Percentiles rank a stretch among this genome's conserved stretches.
Conservation (phyloP, 37 sponge, comb jelly and placozoan species). For the Aphrocallistes beatrix region DNA sequence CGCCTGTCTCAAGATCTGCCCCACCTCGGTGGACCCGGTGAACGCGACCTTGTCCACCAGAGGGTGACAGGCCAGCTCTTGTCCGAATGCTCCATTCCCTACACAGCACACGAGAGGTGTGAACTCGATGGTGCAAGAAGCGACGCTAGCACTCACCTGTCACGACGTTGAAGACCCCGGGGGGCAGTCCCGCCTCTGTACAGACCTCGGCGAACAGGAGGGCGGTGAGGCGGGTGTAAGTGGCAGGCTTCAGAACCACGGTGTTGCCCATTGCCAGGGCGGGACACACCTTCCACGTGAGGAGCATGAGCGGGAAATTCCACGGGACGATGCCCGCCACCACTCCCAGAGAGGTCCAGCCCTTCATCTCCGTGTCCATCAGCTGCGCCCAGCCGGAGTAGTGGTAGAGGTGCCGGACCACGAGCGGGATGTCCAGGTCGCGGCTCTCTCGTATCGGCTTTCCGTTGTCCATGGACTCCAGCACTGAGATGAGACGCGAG, state of each 20-base stretch:
- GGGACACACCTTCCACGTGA: constrained; percentile 94
- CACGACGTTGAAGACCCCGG: constrained; percentile 31
- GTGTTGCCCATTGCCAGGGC: constrained; percentile 96
- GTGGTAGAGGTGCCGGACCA: constrained; percentile 79
- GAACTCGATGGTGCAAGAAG: too few species aligned
- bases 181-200: constrained; percentile 94
- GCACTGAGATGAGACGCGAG: constrained; percentile 67
- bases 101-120: constrained; percentile 31
- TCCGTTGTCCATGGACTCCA: constrained; percentile 90
- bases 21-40: constrained; percentile 82
- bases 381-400: constrained; percentile 94
- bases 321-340: constrained; percentile 91
- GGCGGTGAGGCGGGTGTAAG: constrained; percentile 81
- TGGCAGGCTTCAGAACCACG: constrained; percentile 85
- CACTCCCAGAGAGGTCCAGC: constrained; percentile 80
- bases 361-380: constrained; percentile 71
- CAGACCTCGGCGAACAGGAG: constrained; percentile 95
- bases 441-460: constrained; percentile 82
- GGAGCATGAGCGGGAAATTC: constrained; percentile 93
- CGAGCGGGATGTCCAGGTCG: constrained; percentile 78
- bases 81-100: constrained; percentile 78
- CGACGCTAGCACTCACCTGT: background rate
- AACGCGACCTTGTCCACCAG: constrained; percentile 88
- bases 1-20: constrained; percentile 63
- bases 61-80: constrained; percentile 56